These are phyloP conservation scores for Volucella zonaria DNA, from an alignment of 2,888 invertebrate species.

Conservation along the genomic window DNA sequence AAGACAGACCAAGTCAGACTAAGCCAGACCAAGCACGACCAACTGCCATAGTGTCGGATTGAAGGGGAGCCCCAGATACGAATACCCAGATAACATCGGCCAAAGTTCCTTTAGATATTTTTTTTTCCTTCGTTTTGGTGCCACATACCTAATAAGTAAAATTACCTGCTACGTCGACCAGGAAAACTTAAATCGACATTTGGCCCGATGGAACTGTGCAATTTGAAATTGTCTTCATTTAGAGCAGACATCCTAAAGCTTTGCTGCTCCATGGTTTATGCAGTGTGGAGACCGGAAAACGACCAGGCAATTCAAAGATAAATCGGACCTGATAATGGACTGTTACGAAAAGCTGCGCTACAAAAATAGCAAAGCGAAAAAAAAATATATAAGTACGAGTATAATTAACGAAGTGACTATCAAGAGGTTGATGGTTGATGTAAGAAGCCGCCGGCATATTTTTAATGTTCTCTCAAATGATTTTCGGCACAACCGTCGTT, in stretches of 20 bases:
- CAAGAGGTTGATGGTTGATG: constrained; percentile 58
- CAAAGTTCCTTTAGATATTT: constrained; percentile 26
- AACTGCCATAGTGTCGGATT: constrained; percentile 43
- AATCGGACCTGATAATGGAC: constrained; percentile 61
- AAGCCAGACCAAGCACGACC: constrained; percentile 39
- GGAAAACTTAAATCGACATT: constrained; percentile 68
- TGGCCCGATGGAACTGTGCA: constrained; percentile 46
- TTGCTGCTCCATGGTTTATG: constrained; percentile 35
- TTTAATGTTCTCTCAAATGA: constrained; percentile 62
- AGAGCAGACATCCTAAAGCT: constrained; percentile 27
- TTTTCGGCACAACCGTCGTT: constrained; percentile 33
- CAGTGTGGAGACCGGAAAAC: constrained; percentile 26
- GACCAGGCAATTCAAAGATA: constrained; percentile 53
- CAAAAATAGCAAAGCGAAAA: neutral
- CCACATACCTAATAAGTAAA: constrained; percentile 58
- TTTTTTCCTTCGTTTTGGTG: constrained; percentile 12
- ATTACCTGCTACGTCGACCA: constrained; percentile 59
- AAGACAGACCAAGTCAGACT: constrained; percentile 20
- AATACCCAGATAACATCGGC: constrained; percentile 79
- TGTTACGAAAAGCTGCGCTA: neutral
- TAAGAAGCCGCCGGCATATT: constrained; percentile 57
- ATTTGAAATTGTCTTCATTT: constrained; percentile 50
- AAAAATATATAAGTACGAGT: constrained; percentile 44
- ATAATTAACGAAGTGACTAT: constrained; percentile 27
- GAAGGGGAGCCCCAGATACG: constrained; percentile 74